A percentile compares a stretch with the other conserved stretches of the same genome.
phyloP scores from a whole-genome alignment of 1,140 invertebrate species.

The Bombus waltoni region DNA sequence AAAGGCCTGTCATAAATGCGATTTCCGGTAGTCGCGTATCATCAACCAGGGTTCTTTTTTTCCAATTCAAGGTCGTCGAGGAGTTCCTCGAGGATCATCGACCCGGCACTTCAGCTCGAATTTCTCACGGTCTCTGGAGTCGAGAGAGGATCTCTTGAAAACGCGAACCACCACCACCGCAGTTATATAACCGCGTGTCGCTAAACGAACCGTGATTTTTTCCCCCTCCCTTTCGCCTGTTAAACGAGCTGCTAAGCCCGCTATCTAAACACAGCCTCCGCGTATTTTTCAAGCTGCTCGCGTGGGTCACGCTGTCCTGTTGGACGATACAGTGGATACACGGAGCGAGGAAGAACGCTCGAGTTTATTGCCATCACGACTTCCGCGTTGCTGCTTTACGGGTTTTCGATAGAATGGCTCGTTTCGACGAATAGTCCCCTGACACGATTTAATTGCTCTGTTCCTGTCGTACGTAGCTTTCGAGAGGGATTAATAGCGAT shows the following conservation, averaged over 20 bases:
- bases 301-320: conserved; percentile 24
- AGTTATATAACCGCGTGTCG: background rate
- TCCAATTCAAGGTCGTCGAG: conserved; percentile 49
- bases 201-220: conserved; percentile 49
- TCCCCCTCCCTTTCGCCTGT: background rate
- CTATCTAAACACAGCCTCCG: conserved; percentile 58
- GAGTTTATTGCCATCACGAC: conserved; percentile 40
- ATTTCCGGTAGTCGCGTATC: conserved; percentile 21
- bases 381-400: conserved; percentile 38
- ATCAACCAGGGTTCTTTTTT: conserved; percentile 12
- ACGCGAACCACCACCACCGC: conserved; percentile 26
- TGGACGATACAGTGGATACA: conserved; percentile 4
- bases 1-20: background rate
- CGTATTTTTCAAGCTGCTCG: conserved; percentile 18
- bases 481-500: background rate
- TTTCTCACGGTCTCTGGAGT: conserved; percentile 48
- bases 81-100: conserved; percentile 57
- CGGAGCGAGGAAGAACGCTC: conserved; percentile 5
- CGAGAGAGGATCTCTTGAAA: conserved; percentile 39
- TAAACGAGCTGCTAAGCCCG: conserved; percentile 26
- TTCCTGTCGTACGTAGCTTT: background rate
- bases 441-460: background rate
- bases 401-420: conserved; percentile 23
- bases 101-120: conserved; percentile 42
- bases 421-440: background rate